Evolutionary conservation across 1,140 invertebrate species (phyloP), one percentile per base, ranked within the genome.

Genomic region (Drosophila erecta): DNA sequence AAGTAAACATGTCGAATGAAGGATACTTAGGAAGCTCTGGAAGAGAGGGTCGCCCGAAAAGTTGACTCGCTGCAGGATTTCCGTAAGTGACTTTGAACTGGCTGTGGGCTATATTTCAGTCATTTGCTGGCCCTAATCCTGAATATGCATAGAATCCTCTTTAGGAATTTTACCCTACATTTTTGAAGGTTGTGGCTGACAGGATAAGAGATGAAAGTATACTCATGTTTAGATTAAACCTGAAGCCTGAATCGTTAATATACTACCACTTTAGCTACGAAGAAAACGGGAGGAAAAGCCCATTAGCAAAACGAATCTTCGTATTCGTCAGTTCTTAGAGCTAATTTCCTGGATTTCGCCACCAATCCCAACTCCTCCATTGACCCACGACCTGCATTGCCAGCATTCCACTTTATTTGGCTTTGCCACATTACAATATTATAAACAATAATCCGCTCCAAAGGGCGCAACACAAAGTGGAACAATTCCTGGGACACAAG

Each of bases 1-100:
- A 60, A 84, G 84, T 78, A 89, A 77, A 87, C 84, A 89, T 56
- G 74, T 79, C 49, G 46, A 58, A 73, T 51, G 66, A 76, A 67
- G 66, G 61, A 76, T 76, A 54, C 79, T 81, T 64, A 66, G 47
- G 69, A 44, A 38, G 57, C 41, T 58, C 60, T 30, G 43, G 49
- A 24, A 57, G 65, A 66, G 84, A 83, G 83, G 75, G 83, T 62
- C 55, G 84, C n/a, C 75, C 40, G 20, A 79, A 64, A 43, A 75
- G 47, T 86, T 62, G 38, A 12, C 46, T 43, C 14, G 15, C 12
- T 46, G 38, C 27, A 17, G 22, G 67, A 47, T 12, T 50, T 35
- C 22, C 6, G 30, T 3, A 62, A 66, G 49, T 30, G 33, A 47
- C 33, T 56, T 69, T 33, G 2, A 17, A 40, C 43, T 35, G 64